Conservation (phyloP, 2,888 invertebrate genomes). For the Podotricha telesiphe region DNA sequence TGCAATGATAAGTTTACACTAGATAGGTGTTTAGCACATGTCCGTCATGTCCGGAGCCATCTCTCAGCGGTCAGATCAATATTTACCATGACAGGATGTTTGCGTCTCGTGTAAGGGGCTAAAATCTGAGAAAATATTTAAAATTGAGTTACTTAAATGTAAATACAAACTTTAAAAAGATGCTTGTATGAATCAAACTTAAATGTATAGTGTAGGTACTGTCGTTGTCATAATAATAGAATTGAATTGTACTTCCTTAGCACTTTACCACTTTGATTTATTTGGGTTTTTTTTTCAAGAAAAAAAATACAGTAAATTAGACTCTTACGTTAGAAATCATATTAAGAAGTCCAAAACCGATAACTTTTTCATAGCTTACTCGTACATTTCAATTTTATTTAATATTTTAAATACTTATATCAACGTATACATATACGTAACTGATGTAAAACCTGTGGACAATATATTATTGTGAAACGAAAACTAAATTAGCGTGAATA, state of each 20-base stretch:
- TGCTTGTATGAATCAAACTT: slow-evolving; percentile 33
- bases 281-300: too few species aligned
- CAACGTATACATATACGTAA: not conserved
- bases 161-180: slow-evolving; percentile 57
- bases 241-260: not conserved
- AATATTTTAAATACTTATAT: not conserved
- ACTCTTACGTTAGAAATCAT: too few species aligned
- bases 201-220: not conserved
- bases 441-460: not conserved
- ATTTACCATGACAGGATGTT: slow-evolving; percentile 80
- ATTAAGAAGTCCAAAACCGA: too few species aligned
- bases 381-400: not conserved
- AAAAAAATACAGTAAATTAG: too few species aligned
- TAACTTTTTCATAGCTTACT: too few species aligned
- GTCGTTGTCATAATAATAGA: not conserved
- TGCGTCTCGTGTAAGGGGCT: slow-evolving; percentile 67
- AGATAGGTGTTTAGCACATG: slow-evolving; percentile 69
- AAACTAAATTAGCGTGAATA: too few species aligned
- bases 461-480: not conserved
- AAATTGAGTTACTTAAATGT: slow-evolving; percentile 58
- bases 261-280: too few species aligned
- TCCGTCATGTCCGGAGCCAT: slow-evolving; percentile 63
- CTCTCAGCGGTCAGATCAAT: slow-evolving; percentile 60
- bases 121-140: slow-evolving; percentile 75
- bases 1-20: slow-evolving; percentile 50